Conservation (phyloP, 2,797 vertebrate species). For the Heteromormyrus szaboi region DNA sequence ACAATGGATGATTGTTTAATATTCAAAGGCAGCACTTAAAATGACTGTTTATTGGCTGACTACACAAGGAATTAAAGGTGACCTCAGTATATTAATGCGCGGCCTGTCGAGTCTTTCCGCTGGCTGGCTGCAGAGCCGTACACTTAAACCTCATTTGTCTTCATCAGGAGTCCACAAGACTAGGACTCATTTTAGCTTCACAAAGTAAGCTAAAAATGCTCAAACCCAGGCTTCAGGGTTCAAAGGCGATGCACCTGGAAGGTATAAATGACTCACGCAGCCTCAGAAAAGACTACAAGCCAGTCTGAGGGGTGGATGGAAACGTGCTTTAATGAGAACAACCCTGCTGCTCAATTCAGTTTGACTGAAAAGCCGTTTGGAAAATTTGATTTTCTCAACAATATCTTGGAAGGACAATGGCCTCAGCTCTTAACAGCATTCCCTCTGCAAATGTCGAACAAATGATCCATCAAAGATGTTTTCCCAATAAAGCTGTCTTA, state of each 20-base stretch:
- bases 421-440: neutral
- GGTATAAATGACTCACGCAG: neutral
- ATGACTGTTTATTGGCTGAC: neutral
- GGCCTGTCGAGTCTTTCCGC: neutral
- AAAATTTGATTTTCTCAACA: neutral
- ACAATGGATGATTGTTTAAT: neutral
- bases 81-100: neutral
- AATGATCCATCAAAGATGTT: neutral
- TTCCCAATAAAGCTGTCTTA: neutral
- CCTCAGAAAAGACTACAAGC: no score
- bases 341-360: neutral
- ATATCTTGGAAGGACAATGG: no score
- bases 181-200: neutral
- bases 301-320: neutral
- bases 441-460: neutral
- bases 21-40: neutral
- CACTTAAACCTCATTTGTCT: neutral
- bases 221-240: neutral
- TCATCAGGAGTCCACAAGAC: neutral
- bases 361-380: neutral
- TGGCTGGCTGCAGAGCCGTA: neutral
- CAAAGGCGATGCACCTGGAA: neutral
- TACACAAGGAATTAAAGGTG: conserved; percentile 10
- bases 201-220: neutral
- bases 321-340: neutral